Percentiles rank a stretch among this genome's conserved stretches.
These are phyloP conservation scores for Columba janthina DNA, from an alignment of 2,113 vertebrate genomes.

Conservation along the genomic window DNA sequence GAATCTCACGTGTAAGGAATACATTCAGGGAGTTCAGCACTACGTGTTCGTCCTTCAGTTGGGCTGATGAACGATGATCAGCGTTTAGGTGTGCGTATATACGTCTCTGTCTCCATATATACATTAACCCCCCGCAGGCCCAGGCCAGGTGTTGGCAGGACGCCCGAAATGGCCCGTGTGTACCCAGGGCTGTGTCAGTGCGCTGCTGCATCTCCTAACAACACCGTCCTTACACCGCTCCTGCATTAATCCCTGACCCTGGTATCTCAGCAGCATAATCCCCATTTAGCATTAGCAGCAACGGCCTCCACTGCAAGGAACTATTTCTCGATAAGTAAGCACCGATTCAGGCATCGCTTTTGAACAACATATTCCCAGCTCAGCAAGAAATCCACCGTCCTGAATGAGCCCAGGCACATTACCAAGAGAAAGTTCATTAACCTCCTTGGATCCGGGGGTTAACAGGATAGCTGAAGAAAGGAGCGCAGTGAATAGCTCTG, in stretches of 20 bases:
- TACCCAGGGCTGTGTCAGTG: neutral
- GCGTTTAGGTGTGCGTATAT: fast-evolving
- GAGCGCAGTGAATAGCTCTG: conserved; percentile 74
- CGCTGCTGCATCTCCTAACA: neutral
- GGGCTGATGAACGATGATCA: neutral
- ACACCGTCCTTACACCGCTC: conserved; percentile 57
- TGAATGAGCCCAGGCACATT: conserved; percentile 74
- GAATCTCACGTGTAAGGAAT: neutral
- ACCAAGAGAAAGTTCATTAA: conserved; percentile 83
- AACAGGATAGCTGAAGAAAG: conserved; percentile 80
- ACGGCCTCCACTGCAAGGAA: conserved; percentile 73
- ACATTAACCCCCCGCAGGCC: neutral
- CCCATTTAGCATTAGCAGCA: conserved; percentile 80
- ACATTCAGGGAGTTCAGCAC: neutral
- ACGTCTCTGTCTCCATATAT: fast-evolving
- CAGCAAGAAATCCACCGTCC: conserved; percentile 75
- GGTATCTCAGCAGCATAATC: conserved; percentile 77
- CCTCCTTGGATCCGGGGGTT: conserved; percentile 75
- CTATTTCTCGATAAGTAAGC: conserved; percentile 78
- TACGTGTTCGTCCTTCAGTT: neutral
- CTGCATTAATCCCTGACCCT: conserved; percentile 78
- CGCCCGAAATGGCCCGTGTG: neutral
- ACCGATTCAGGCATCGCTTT: conserved; percentile 68
- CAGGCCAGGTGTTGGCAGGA: conserved; percentile 37
- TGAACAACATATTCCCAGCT: conserved; percentile 75